Evolutionary conservation across 2,888 invertebrate species (phyloP).

Genomic region (Meliscaeva auricollis): DNA sequence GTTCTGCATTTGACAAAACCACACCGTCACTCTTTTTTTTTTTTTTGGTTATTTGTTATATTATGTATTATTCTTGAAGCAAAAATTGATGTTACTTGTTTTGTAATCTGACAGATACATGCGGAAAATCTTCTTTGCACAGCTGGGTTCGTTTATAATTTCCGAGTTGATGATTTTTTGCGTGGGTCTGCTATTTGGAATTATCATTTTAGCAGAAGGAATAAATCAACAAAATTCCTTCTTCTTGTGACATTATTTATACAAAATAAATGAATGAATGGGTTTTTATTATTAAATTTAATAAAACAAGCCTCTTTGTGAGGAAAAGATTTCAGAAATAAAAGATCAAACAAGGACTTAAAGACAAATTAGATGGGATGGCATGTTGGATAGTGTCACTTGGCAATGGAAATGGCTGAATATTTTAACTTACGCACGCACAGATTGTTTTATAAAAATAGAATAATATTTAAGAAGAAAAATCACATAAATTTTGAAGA

Average conservation of each 20-base stretch:
- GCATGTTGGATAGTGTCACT: neutral
- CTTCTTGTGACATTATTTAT: conserved; percentile 18
- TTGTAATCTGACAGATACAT: conserved; percentile 54
- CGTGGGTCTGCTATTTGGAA: conserved; percentile 47
- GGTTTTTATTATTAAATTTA: conserved; percentile 20
- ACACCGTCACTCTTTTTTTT: neutral
- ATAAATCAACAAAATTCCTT: conserved; percentile 55
- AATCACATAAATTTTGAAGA: neutral
- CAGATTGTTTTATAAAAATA: too few species aligned
- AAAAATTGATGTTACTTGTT: conserved; percentile 43
- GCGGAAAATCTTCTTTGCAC: conserved; percentile 32
- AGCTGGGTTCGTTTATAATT: conserved; percentile 38
- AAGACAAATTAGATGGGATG: neutral
- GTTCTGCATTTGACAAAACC: conserved; percentile 34
- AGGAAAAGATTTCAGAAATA: neutral
- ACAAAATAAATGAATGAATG: conserved; percentile 15
- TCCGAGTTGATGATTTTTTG: conserved; percentile 35
- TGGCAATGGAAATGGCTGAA: neutral
- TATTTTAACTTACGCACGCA: too few species aligned
- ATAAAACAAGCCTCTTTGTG: neutral
- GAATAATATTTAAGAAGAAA: too few species aligned
- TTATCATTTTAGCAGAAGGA: conserved; percentile 56
- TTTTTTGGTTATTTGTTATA: neutral
- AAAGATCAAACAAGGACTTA: neutral
- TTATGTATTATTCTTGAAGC: neutral